A percentile compares a stretch with the other conserved stretches of the same genome.
Conservation (phyloP, 35 echinoderm and acorn worm genomes). For the Strongylocentrotus purpuratus region DNA sequence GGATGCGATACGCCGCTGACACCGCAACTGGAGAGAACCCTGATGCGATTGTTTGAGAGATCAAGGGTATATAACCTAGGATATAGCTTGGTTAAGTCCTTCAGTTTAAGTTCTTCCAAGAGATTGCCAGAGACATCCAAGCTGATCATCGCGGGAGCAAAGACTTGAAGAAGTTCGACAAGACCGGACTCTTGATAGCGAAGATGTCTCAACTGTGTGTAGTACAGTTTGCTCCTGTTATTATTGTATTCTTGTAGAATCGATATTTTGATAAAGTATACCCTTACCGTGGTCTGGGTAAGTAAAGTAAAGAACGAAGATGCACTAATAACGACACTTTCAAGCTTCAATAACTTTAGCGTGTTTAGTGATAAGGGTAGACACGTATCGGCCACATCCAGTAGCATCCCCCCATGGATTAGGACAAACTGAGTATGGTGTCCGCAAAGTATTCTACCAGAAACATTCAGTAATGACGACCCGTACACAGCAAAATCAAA, state of each 20-base stretch:
- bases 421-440: background rate
- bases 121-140: background rate
- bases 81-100: background rate
- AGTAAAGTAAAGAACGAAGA: background rate
- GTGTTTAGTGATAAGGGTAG: background rate
- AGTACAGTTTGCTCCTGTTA: background rate
- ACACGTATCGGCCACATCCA: background rate
- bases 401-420: background rate
- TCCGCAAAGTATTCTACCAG: background rate
- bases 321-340: background rate
- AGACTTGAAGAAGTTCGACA: background rate
- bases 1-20: background rate
- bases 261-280: background rate
- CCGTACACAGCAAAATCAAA: no score
- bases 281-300: background rate
- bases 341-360: background rate
- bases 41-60: background rate
- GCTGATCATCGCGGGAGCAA: background rate
- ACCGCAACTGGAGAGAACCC: background rate
- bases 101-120: background rate
- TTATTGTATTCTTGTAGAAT: background rate
- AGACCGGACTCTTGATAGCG: background rate
- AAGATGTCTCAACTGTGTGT: background rate
- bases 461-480: background rate
- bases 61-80: background rate